Percentiles rank a stretch among this genome's conserved stretches.
phyloP scores from a whole-genome alignment of 2,113 vertebrate genomes.

The Hemibagrus wyckioides region DNA sequence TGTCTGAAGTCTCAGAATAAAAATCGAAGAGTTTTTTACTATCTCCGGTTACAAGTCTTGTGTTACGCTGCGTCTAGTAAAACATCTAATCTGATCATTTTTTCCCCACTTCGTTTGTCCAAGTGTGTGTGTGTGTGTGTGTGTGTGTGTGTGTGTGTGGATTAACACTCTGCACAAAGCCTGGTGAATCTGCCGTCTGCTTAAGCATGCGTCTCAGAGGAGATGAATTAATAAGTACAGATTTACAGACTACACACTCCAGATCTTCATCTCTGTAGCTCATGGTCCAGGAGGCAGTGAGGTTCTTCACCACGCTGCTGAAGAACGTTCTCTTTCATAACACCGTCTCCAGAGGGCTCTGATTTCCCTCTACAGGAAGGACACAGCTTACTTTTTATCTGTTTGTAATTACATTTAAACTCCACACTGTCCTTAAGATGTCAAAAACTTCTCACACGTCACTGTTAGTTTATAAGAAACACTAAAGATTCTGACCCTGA shows the following conservation, averaged over 20 bases:
- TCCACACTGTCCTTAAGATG: too few relatives aligned
- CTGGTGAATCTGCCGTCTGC: neutral
- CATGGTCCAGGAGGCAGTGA: neutral
- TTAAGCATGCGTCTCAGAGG: neutral
- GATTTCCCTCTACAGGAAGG: neutral
- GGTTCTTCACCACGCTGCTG: neutral
- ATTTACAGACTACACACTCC: neutral
- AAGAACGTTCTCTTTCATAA: neutral
- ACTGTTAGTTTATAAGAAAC: neutral
- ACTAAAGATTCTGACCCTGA: neutral
- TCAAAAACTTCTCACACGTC: neutral
- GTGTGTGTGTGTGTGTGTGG: too few relatives aligned
- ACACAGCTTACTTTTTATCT: too few relatives aligned
- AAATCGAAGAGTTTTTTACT: neutral
- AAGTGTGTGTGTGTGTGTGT: too few relatives aligned
- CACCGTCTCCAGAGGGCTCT: neutral
- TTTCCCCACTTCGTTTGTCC: neutral
- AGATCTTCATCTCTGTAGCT: too few relatives aligned
- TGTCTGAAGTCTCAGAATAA: neutral
- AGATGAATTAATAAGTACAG: neutral
- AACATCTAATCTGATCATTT: neutral
- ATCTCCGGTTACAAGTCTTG: neutral
- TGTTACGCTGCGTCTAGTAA: neutral
- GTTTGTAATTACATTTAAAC: too few relatives aligned
- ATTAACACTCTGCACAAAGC: neutral